These are phyloP conservation scores for Megastigmus dorsalis DNA, from an alignment of 2,888 invertebrate species.

Conservation along the genomic window DNA sequence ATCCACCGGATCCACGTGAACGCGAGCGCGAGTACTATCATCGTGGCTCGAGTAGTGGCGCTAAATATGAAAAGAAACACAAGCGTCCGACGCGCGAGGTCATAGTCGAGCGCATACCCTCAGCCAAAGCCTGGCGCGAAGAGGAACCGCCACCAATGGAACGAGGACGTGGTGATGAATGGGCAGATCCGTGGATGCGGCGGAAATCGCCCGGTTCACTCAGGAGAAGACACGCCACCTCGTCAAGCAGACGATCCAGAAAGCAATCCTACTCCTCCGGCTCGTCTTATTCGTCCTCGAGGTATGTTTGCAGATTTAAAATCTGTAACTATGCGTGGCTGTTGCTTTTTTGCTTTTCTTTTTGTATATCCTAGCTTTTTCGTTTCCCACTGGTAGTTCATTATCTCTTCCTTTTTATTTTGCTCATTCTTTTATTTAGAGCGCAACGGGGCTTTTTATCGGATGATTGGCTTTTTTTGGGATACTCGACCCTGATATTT, in stretches of 20 bases:
- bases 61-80: slow-evolving; percentile 73
- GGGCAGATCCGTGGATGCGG: slow-evolving; percentile 97
- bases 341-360: not conserved
- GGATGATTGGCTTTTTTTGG: slow-evolving; percentile 10
- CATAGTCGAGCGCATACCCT: slow-evolving; percentile 82
- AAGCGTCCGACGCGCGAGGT: slow-evolving; percentile 83
- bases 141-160: slow-evolving; percentile 69
- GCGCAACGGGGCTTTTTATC: slow-evolving; percentile 13
- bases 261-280: slow-evolving; percentile 83
- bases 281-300: slow-evolving; percentile 81
- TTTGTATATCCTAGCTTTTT: not conserved
- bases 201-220: slow-evolving; percentile 79
- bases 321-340: too few species aligned
- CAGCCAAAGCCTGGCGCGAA: slow-evolving; percentile 71
- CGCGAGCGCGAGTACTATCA: slow-evolving; percentile 71
- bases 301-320: too few species aligned
- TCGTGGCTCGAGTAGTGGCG: slow-evolving; percentile 50
- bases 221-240: slow-evolving; percentile 63
- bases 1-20: slow-evolving; percentile 62
- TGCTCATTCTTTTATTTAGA: not conserved
- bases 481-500: not conserved
- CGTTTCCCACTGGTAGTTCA: too few species aligned
- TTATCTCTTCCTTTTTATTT: not conserved
- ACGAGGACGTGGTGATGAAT: slow-evolving; percentile 84
- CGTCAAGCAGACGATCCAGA: slow-evolving; percentile 70